Conservation (phyloP, 2,113 vertebrate species). For the Stegostoma tigrinum region DNA sequence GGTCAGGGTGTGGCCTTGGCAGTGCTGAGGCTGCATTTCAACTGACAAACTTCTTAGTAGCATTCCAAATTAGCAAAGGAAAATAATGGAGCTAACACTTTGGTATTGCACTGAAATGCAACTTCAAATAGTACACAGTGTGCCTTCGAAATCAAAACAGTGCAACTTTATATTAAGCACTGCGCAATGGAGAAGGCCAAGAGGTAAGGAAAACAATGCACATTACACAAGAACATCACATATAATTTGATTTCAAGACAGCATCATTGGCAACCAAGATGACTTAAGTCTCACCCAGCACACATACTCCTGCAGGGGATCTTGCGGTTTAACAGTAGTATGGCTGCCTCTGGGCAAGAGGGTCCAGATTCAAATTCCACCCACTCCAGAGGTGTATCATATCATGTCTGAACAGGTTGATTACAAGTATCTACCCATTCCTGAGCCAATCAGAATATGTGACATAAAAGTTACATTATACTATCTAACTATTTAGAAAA, state of each 20-base stretch:
- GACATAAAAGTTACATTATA: neutral
- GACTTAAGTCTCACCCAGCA: neutral
- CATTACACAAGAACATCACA: neutral
- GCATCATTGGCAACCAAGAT: neutral
- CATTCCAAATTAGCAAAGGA: neutral
- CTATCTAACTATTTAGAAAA: neutral
- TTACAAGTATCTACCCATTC: neutral
- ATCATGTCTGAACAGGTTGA: too few relatives aligned
- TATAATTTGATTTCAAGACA: neutral
- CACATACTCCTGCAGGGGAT: neutral
- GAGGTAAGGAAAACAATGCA: neutral
- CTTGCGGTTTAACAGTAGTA: too few relatives aligned
- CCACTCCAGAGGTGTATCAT: too few relatives aligned
- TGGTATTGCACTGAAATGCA: neutral
- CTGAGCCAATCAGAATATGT: neutral
- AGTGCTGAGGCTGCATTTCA: neutral
- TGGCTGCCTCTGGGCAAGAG: too few relatives aligned
- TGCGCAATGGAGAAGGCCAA: neutral
- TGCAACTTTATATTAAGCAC: neutral
- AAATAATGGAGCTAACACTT: neutral
- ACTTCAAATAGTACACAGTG: neutral
- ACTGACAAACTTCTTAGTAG: neutral
- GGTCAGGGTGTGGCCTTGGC: neutral
- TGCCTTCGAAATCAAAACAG: neutral
- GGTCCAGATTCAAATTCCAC: too few relatives aligned